These are phyloP conservation scores for Spongilla lacustris DNA, from an alignment of 37 sponge, comb jelly and placozoan genomes.

Conservation along the genomic window DNA sequence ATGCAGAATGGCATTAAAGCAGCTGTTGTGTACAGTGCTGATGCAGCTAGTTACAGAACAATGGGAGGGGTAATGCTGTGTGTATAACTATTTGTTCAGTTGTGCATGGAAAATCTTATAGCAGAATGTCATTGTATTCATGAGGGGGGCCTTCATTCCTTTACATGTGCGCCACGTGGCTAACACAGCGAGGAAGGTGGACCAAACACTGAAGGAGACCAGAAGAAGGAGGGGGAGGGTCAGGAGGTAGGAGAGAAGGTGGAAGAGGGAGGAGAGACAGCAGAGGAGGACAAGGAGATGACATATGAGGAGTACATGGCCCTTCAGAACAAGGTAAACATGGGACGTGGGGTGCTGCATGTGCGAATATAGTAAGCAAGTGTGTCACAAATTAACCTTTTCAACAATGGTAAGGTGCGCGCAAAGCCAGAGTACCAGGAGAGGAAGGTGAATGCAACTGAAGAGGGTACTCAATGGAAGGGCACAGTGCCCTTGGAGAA, in stretches of 20 bases:
- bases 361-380: background rate
- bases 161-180: background rate
- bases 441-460: constrained; percentile 55
- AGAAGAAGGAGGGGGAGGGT: constrained; percentile 17
- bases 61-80: too few relatives aligned
- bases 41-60: too few relatives aligned
- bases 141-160: background rate
- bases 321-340: constrained; percentile 45
- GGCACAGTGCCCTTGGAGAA: constrained; percentile 45
- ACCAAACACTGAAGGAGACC: background rate
- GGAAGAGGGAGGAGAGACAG: constrained; percentile 24
- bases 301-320: constrained; percentile 89
- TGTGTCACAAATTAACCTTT: background rate
- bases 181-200: background rate
- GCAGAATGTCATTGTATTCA: too few relatives aligned
- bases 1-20: too few relatives aligned
- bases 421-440: constrained; percentile 30
- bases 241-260: background rate
- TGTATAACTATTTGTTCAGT: too few relatives aligned
- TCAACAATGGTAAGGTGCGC: background rate
- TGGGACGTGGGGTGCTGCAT: background rate
- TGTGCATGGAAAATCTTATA: too few relatives aligned
- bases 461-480: constrained; percentile 73
- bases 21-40: too few relatives aligned
- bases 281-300: constrained; percentile 62